Evolutionary conservation across 2,113 vertebrate species (phyloP).

Genomic region (Scopus umbretta): DNA sequence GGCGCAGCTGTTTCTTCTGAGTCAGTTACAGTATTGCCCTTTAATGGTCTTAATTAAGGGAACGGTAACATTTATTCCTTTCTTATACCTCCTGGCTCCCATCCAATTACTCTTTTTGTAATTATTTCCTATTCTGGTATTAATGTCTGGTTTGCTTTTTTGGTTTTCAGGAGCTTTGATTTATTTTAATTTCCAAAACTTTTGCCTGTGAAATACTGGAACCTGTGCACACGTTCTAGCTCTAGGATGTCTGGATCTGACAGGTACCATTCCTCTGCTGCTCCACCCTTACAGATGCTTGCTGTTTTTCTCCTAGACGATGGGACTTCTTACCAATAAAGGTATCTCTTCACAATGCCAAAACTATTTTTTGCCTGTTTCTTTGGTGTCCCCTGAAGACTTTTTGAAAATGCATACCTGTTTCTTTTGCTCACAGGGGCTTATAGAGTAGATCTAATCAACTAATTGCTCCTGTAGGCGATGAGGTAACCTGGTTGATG

Average conservation of each 20-base stretch:
- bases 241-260: not conserved
- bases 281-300: not conserved
- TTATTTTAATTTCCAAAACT: not conserved
- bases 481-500: not conserved
- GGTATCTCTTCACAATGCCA: not conserved
- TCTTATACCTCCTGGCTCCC: not conserved
- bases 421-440: not conserved
- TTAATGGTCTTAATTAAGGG: not conserved
- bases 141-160: not conserved
- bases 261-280: not conserved
- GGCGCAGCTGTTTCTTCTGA: not conserved
- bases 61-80: not conserved
- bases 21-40: not conserved
- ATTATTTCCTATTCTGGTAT: not conserved
- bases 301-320: not conserved
- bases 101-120: not conserved
- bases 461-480: not conserved
- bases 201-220: not conserved
- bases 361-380: not conserved
- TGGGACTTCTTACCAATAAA: not conserved
- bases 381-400: not conserved
- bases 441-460: not conserved
- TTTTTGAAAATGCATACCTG: not conserved
- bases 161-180: not conserved
- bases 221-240: rapidly evolving